Evolutionary conservation across 2,797 vertebrate genomes (phyloP), one percentile per base, ranked within the genome.

Genomic region (Apogon hyalosoma): DNA sequence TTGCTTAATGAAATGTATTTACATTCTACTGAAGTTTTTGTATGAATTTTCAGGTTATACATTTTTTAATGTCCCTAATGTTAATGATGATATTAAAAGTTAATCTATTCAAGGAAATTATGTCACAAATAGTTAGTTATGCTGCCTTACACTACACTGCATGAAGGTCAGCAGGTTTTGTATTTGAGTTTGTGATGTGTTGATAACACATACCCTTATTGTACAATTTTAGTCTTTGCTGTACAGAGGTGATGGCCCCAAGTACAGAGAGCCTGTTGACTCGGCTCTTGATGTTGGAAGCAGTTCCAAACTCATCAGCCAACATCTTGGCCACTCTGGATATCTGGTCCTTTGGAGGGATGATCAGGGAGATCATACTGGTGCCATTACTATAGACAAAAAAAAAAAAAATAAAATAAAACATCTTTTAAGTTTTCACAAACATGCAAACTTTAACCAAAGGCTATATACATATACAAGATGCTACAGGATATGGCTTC

Each of bases 341-440:
- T 90, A 99, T 99, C 96, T 99, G 98, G 95, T 99, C 98, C 96
- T 98, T 99, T 62, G 98, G 98, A 84, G 98, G 98, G 93, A 99
- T 99, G 95, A 99, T 99, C 93, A 99, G 89, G 1, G 97, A 99
- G 93, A 99, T 99, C 98, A 99, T 99, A 91, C 98, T 99, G 94
- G 98, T 99, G 88, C 98, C 98, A 94, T 99, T 99, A 88, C 98
- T 99, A 84, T 53, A 80, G 38, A 83, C 58, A 79, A 13, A 67
- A 2, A 39, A n/a, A 52, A 6, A 57, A 24, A 28, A 60, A 42
- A 33, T 6, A 28, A 60, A 42, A 33, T 6, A 24, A 66, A 10
- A 36, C 33, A 36, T 10, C 2, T 36, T 46, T 47, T 78, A 53
- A 79, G n/a, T 18, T 3, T 6, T 59, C 41, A 16, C 2, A 68